Percentiles rank a stretch among this genome's conserved stretches.
phyloP scores from a whole-genome alignment of 2,888 invertebrate genomes.

The Linyphia triangularis region DNA sequence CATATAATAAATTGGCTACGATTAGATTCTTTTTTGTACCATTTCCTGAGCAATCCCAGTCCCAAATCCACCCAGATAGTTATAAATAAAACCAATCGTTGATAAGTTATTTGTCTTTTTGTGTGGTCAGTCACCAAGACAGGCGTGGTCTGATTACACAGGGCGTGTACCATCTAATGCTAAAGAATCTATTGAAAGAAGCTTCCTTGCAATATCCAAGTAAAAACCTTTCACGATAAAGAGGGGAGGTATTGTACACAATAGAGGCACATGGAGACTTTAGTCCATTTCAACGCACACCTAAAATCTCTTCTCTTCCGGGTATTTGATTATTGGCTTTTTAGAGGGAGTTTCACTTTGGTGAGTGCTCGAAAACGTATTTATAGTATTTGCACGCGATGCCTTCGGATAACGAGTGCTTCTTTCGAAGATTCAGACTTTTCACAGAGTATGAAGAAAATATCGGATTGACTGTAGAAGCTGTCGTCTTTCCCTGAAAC shows the following conservation, averaged over 20 bases:
- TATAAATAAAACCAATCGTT: neutral
- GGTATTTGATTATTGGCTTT: slow-evolving; percentile 56
- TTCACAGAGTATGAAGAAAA: neutral
- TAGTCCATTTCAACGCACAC: slow-evolving; percentile 42
- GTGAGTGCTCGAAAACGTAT: too few species aligned
- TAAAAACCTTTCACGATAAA: slow-evolving; percentile 13
- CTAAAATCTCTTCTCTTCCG: slow-evolving; percentile 37
- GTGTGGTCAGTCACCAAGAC: neutral
- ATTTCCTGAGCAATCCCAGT: neutral
- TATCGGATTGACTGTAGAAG: too few species aligned
- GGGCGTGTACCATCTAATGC: slow-evolving; percentile 19
- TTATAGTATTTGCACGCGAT: slow-evolving; percentile 44
- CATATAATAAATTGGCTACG: too few species aligned
- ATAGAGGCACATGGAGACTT: neutral
- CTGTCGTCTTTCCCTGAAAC: too few species aligned
- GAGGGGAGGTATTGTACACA: neutral
- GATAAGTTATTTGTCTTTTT: neutral
- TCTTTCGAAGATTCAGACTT: neutral
- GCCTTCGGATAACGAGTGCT: neutral
- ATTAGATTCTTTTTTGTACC: too few species aligned
- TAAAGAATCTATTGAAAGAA: neutral
- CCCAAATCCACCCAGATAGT: neutral
- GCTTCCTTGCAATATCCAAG: neutral
- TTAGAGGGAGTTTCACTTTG: slow-evolving; percentile 20
- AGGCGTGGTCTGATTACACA: slow-evolving; percentile 10